These are phyloP conservation scores for Harpalus rufipes DNA, from an alignment of 2,888 invertebrate species.

Conservation along the genomic window DNA sequence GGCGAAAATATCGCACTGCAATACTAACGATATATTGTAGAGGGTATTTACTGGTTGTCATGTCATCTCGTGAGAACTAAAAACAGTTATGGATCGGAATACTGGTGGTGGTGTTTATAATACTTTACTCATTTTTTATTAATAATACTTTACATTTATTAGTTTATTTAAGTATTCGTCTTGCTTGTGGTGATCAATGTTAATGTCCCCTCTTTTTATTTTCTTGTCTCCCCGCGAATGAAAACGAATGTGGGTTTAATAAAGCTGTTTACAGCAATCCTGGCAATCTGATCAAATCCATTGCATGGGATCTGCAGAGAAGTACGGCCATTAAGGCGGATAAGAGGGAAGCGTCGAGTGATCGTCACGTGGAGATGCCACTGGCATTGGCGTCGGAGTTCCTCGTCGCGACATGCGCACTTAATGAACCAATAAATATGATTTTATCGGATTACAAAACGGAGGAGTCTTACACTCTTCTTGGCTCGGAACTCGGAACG, in stretches of 20 bases:
- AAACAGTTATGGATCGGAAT: not conserved
- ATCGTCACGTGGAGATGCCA: constrained; percentile 47
- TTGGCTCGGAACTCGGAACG: constrained; percentile 36
- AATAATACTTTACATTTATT: not conserved
- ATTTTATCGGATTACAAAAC: constrained; percentile 70
- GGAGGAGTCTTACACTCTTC: constrained; percentile 67
- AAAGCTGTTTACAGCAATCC: constrained; percentile 52
- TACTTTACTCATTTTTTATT: not conserved
- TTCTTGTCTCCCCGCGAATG: not conserved
- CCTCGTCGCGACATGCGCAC: constrained; percentile 58
- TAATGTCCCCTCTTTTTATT: constrained; percentile 9
- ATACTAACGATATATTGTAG: too few species aligned
- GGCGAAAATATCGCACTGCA: too few species aligned
- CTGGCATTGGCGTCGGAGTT: constrained; percentile 20
- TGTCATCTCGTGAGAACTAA: too few species aligned
- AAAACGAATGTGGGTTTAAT: constrained; percentile 46
- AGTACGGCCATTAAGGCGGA: constrained; percentile 38
- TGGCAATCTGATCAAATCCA: constrained; percentile 37
- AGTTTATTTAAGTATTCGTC: not conserved
- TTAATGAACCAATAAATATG: constrained; percentile 71
- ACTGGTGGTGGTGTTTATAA: not conserved
- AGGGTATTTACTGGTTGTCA: too few species aligned
- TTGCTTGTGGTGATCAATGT: not conserved
- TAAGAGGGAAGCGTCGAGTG: constrained; percentile 23
- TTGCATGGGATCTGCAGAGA: constrained; percentile 39